Percentiles rank a stretch among this genome's conserved stretches.
Evolutionary conservation across 2,113 vertebrate species (phyloP).

Genomic region (Istiophorus platypterus): DNA sequence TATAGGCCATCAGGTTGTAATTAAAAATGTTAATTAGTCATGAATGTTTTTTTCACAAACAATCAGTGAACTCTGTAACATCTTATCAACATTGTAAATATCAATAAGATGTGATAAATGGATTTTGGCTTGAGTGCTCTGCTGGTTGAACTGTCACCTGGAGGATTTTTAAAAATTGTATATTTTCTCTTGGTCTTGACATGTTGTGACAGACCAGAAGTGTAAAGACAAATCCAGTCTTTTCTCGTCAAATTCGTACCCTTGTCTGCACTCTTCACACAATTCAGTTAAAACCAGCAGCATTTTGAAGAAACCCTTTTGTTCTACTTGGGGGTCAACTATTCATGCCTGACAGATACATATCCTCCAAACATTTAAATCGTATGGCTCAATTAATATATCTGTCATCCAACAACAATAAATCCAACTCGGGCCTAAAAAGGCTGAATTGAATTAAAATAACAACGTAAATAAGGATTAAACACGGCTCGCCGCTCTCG

Average conservation of each 20-base stretch:
- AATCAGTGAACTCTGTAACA: too few species aligned
- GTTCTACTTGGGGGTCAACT: background rate
- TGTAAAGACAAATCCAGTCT: background rate
- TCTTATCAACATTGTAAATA: too few species aligned
- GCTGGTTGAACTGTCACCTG: too few species aligned
- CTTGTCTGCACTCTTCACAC: background rate
- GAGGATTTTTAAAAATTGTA: too few species aligned
- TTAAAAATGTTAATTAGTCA: background rate
- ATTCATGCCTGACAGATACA: background rate
- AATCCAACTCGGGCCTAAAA: constrained; percentile 13
- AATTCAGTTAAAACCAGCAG: background rate
- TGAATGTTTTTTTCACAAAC: too few species aligned
- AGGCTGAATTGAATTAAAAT: constrained; percentile 3
- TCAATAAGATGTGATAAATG: too few species aligned
- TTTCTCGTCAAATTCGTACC: background rate
- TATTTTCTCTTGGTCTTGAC: background rate
- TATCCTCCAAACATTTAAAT: constrained; percentile 15
- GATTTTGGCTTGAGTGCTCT: too few species aligned
- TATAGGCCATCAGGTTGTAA: background rate
- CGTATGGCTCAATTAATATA: constrained; percentile 15
- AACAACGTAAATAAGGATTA: background rate
- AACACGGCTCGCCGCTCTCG: background rate
- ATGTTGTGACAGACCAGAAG: background rate
- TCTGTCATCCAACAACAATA: constrained; percentile 4
- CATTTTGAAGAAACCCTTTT: background rate